phyloP scores from a whole-genome alignment of 2,888 invertebrate species.

The Epistrophe grossulariae region DNA sequence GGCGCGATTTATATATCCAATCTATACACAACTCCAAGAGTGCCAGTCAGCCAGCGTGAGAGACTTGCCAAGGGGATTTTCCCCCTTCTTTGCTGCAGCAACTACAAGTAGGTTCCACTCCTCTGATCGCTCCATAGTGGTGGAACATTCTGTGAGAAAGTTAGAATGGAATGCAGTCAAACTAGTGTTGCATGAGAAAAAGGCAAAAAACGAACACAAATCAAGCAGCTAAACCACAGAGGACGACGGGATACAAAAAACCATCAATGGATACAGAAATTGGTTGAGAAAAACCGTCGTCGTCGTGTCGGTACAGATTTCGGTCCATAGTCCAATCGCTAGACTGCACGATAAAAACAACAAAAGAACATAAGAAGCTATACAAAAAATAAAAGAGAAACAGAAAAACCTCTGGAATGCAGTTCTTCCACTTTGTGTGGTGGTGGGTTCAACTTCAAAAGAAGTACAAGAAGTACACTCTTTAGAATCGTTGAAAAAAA shows the following conservation, averaged over 20 bases:
- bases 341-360: conserved; percentile 65
- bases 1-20: conserved; percentile 61
- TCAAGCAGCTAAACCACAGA: conserved; percentile 61
- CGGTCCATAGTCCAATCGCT: conserved; percentile 73
- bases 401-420: conserved; percentile 67
- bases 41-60: conserved; percentile 50
- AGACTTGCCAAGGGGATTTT: conserved; percentile 63
- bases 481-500: conserved; percentile 58
- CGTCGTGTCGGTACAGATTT: conserved; percentile 65
- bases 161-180: conserved; percentile 79
- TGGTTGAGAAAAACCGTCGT: conserved; percentile 68
- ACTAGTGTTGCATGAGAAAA: conserved; percentile 71
- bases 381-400: conserved; percentile 33
- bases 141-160: conserved; percentile 77
- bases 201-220: conserved; percentile 58
- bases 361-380: conserved; percentile 53
- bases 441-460: conserved; percentile 71
- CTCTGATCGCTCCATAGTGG: conserved; percentile 19
- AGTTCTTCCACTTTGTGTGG: conserved; percentile 73
- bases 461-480: conserved; percentile 74
- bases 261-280: conserved; percentile 75
- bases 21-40: conserved; percentile 46
- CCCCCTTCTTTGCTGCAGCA: conserved; percentile 5
- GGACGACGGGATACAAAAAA: conserved; percentile 75
- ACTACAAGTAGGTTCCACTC: conserved; percentile 36